These are phyloP conservation scores for Thaleichthys pacificus DNA, from an alignment of 2,797 vertebrate genomes.

Conservation along the genomic window DNA sequence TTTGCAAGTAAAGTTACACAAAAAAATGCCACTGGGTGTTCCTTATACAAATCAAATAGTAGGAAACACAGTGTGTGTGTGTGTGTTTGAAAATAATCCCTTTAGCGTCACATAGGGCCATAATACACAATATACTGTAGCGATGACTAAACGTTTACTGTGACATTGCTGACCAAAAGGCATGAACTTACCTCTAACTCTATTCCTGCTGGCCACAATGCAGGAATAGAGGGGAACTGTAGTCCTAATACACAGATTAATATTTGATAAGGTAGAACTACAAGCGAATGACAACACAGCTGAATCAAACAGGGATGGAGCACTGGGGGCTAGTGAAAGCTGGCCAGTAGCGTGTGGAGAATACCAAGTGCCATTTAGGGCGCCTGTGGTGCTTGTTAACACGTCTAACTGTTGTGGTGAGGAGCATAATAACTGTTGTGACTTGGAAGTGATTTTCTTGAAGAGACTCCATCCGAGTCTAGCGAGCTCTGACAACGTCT, in stretches of 20 bases:
- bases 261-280: conserved; percentile 54
- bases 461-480: not conserved
- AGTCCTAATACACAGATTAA: conserved; percentile 53
- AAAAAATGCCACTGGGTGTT: too few relatives aligned
- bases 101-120: too few relatives aligned
- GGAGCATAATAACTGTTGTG: not conserved
- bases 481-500: too few relatives aligned
- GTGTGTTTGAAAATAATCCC: not conserved
- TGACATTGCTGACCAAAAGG: conserved; percentile 8
- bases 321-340: conserved; percentile 7
- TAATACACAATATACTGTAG: too few relatives aligned
- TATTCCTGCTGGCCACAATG: conserved; percentile 29
- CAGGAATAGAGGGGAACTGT: conserved; percentile 34
- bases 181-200: conserved; percentile 36
- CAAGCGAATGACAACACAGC: conserved; percentile 35
- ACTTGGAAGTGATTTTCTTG: not conserved
- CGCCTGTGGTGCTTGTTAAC: conserved; percentile 4
- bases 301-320: conserved; percentile 1
- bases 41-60: too few relatives aligned
- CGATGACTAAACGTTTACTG: not conserved
- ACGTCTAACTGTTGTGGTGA: conserved; percentile 19
- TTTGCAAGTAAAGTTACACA: too few relatives aligned
- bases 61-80: not conserved
- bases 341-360: conserved; percentile 22
- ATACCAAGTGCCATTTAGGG: conserved; percentile 25